Evolutionary conservation across 2,797 vertebrate genomes (phyloP).

Genomic region (Ptychadena robeensis): DNA sequence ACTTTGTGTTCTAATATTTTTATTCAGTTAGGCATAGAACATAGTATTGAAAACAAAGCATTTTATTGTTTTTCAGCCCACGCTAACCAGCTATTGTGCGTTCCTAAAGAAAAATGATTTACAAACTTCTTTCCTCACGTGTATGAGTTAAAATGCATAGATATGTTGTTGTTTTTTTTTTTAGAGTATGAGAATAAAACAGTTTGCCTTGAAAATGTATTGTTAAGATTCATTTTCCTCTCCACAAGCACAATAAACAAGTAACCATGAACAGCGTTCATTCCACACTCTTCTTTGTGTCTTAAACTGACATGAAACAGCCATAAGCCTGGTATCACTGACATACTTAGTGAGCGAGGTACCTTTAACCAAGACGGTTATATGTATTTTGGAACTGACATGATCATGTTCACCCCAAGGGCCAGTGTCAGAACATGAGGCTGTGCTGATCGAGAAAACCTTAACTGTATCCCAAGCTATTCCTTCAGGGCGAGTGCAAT

Average conservation of each 20-base stretch:
- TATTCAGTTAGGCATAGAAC: not conserved
- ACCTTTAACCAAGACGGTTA: constrained; percentile 61
- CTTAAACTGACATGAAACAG: constrained; percentile 61
- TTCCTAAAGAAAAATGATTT: not conserved
- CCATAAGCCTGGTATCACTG: constrained; percentile 64
- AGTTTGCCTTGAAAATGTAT: not conserved
- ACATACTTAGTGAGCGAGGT: constrained; percentile 50
- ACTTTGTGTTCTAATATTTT: no score
- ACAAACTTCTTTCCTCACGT: not conserved
- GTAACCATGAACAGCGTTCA: constrained; percentile 28
- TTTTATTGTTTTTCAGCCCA: not conserved
- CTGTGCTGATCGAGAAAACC: constrained; percentile 58
- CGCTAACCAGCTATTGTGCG: not conserved
- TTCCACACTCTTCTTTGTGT: constrained; percentile 29
- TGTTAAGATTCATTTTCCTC: not conserved
- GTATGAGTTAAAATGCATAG: not conserved
- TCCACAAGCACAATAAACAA: constrained; percentile 18
- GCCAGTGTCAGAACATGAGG: constrained; percentile 57
- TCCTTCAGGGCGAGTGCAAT: constrained; percentile 62
- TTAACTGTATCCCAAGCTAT: constrained; percentile 48
- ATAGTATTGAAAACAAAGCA: not conserved
- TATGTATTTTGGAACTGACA: constrained; percentile 49
- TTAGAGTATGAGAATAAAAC: not conserved
- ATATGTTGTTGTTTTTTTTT: no score
- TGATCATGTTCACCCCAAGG: constrained; percentile 59